A percentile compares a stretch with the other conserved stretches of the same genome.
These are phyloP conservation scores for Ophiodon elongatus DNA, from an alignment of 2,113 vertebrate species.

Conservation along the genomic window DNA sequence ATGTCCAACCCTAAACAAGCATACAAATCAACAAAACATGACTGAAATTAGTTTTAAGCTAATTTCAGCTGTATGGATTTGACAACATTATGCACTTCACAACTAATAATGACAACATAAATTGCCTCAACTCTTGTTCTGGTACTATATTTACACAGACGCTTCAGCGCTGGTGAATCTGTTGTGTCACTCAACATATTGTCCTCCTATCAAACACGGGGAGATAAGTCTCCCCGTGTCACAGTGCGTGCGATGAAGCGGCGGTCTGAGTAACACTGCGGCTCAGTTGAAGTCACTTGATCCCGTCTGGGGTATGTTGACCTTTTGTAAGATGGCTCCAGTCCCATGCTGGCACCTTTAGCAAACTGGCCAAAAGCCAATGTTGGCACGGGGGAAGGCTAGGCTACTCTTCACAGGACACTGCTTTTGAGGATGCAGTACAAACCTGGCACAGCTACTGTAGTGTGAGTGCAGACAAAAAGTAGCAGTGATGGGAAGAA, in stretches of 20 bases:
- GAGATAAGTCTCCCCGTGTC: constrained; percentile 9
- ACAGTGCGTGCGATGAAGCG: constrained; percentile 30
- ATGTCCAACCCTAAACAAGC: neutral
- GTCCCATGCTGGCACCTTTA: constrained; percentile 67
- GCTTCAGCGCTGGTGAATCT: neutral
- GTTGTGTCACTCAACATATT: constrained; percentile 10
- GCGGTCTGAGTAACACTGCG: constrained; percentile 62
- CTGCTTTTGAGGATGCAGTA: constrained; percentile 33
- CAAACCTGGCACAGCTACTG: constrained; percentile 34
- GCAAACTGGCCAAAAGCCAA: constrained; percentile 61
- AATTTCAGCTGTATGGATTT: neutral
- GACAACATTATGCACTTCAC: neutral
- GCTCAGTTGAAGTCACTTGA: constrained; percentile 74
- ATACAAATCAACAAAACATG: neutral
- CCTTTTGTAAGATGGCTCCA: constrained; percentile 77
- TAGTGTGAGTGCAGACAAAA: constrained; percentile 28
- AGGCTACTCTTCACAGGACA: constrained; percentile 32
- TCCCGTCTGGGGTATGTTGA: constrained; percentile 76
- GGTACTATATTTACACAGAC: neutral
- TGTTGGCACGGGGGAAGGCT: constrained; percentile 46
- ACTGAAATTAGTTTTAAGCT: neutral
- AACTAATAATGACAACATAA: neutral
- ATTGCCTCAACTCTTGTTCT: neutral
- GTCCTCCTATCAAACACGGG: constrained; percentile 1
- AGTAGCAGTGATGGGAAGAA: constrained; percentile 40